Evolutionary conservation across 2,113 vertebrate species (phyloP).

Genomic region (Pachyramphus minor): DNA sequence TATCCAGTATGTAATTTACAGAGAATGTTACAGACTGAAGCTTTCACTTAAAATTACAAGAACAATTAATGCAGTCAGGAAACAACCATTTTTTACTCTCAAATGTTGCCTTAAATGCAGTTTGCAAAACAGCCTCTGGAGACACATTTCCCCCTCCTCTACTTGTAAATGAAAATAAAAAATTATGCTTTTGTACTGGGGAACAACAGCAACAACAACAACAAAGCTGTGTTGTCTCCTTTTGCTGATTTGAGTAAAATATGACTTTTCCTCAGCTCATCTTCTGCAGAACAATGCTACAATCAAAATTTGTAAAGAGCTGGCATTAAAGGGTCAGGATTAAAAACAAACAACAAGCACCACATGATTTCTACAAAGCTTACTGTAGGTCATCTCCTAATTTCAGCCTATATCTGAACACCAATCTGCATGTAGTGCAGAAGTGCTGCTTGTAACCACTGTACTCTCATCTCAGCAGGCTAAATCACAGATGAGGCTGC

Average conservation of each 20-base stretch:
- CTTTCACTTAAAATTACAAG: neutral
- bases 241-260: neutral
- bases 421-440: neutral
- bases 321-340: neutral
- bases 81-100: neutral
- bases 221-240: neutral
- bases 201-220: too few relatives aligned
- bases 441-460: neutral
- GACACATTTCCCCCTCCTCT: neutral
- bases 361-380: neutral
- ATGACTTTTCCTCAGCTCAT: neutral
- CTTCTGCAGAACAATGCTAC: neutral
- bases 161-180: neutral
- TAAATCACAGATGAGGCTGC: neutral
- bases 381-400: neutral
- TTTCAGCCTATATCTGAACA: neutral
- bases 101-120: neutral
- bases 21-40: neutral
- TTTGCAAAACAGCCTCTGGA: neutral
- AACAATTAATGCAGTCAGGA: neutral
- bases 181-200: neutral
- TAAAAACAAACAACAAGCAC: neutral
- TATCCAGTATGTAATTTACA: neutral
- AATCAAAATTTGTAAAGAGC: neutral
- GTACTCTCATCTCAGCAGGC: neutral